A percentile compares a stretch with the other conserved stretches of the same genome.
These are phyloP conservation scores for Lota lota DNA, from an alignment of 2,113 vertebrate genomes.

Conservation along the genomic window DNA sequence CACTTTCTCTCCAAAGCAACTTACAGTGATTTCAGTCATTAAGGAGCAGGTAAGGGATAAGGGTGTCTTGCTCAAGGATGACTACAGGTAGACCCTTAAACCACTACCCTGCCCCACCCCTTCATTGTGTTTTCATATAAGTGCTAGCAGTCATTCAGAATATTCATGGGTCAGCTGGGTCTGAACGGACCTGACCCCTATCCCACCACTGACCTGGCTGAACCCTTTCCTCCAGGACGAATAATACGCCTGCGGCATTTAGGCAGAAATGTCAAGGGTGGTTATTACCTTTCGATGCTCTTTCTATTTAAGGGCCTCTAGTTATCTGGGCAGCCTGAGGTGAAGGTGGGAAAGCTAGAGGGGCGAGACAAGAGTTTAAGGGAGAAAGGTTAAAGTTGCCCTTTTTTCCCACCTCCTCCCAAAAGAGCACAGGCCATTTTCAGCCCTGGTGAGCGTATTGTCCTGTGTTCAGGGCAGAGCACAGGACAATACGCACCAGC, in stretches of 20 bases:
- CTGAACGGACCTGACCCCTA: constrained; percentile 9
- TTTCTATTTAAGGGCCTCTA: not conserved
- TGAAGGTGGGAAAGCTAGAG: not conserved
- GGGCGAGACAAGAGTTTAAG: constrained; percentile 22
- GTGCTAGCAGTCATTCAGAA: constrained; percentile 10
- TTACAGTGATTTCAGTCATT: too few relatives aligned
- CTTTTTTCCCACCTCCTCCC: constrained; percentile 36
- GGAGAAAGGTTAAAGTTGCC: constrained; percentile 31
- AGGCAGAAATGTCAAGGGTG: not conserved
- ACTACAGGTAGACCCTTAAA: too few relatives aligned
- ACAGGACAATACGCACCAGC: constrained; percentile 58
- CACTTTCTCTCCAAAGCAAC: too few relatives aligned
- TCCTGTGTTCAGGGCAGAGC: constrained; percentile 57
- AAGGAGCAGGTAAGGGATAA: too few relatives aligned
- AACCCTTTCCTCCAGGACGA: constrained; percentile 17
- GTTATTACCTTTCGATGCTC: not conserved
- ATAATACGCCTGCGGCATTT: constrained; percentile 6
- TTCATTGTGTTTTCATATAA: not conserved
- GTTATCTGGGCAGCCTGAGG: not conserved
- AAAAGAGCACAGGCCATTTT: constrained; percentile 72
- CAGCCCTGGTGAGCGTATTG: constrained; percentile 71
- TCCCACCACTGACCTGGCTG: constrained; percentile 16
- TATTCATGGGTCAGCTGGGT: constrained; percentile 9
- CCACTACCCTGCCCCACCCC: too few relatives aligned
- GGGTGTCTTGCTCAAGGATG: too few relatives aligned